Evolutionary conservation across 2,113 vertebrate species (phyloP).

Genomic region (Psophia crepitans): DNA sequence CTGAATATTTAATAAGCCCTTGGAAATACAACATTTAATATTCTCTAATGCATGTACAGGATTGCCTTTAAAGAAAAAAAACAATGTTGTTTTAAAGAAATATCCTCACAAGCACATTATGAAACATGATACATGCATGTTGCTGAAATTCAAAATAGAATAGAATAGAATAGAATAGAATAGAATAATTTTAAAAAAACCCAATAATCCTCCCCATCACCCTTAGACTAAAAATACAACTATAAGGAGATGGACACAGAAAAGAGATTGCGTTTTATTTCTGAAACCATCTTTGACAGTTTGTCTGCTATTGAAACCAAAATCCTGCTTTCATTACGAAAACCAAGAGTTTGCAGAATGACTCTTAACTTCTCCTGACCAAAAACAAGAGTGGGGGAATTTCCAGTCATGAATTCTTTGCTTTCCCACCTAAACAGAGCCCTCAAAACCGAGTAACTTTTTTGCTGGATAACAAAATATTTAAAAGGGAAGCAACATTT

Average conservation of each 20-base stretch:
- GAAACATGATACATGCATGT: background rate
- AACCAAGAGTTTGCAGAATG: background rate
- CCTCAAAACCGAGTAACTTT: background rate
- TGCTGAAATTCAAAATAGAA: background rate
- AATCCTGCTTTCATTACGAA: background rate
- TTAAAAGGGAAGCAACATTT: background rate
- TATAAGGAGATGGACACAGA: background rate
- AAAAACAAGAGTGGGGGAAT: background rate
- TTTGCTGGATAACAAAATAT: background rate
- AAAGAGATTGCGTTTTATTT: background rate
- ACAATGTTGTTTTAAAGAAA: background rate
- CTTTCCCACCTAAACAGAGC: background rate
- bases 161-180: too few relatives aligned
- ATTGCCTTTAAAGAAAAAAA: slow-evolving; percentile 22
- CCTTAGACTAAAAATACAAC: background rate
- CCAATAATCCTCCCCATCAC: background rate
- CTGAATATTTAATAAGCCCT: slow-evolving; percentile 73
- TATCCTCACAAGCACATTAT: background rate
- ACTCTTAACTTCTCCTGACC: background rate
- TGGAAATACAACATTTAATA: slow-evolving; percentile 65
- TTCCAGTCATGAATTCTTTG: background rate
- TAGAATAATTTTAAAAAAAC: too few relatives aligned
- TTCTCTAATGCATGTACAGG: slow-evolving; percentile 41
- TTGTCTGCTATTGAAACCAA: background rate
- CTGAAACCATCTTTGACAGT: background rate